Conservation (phyloP, 2,797 vertebrate species). For the Urosaurus nigricauda region DNA sequence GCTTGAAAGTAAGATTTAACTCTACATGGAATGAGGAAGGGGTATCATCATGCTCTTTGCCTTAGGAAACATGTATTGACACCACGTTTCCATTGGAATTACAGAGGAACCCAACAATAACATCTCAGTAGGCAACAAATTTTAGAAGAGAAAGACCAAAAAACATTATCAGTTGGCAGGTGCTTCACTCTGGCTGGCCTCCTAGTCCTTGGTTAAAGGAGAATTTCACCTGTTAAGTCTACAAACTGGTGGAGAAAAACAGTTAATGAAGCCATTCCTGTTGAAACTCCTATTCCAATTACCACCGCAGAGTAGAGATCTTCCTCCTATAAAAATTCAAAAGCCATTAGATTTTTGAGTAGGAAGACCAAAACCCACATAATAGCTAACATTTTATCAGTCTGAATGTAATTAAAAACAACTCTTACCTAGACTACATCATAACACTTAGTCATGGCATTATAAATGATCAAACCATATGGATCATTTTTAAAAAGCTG, state of each 20-base stretch:
- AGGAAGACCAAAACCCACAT: neutral
- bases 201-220: neutral
- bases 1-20: too few relatives aligned
- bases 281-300: neutral
- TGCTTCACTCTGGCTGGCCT: neutral
- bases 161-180: neutral
- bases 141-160: neutral
- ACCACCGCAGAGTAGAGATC: neutral
- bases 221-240: neutral
- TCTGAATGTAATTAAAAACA: neutral
- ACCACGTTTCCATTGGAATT: neutral
- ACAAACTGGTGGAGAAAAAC: neutral
- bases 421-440: neutral
- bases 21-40: too few relatives aligned
- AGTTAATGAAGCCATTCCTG: neutral
- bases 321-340: too few relatives aligned
- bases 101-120: neutral
- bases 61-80: too few relatives aligned
- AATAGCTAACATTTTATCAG: neutral
- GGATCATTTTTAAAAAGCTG: neutral
- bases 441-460: neutral
- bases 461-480: neutral
- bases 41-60: too few relatives aligned
- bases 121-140: neutral
- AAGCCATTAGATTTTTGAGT: neutral